Evolutionary conservation across 2,113 vertebrate species (phyloP).

Genomic region (Pontoporia blainvillei): DNA sequence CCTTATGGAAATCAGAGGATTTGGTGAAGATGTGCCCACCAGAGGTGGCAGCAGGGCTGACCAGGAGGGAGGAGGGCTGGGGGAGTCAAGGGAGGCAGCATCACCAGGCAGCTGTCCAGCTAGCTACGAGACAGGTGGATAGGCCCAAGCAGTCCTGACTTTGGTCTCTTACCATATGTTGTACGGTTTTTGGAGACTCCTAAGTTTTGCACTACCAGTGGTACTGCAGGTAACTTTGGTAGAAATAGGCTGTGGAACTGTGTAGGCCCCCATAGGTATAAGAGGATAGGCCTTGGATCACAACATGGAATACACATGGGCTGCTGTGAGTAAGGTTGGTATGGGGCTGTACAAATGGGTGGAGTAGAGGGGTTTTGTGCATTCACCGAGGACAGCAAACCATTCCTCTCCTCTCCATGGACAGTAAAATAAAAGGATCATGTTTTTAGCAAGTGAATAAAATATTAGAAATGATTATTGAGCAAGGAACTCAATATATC

Average conservation of each 20-base stretch:
- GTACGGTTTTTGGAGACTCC: neutral
- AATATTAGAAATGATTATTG: neutral
- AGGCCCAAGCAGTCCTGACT: slow-evolving; percentile 80
- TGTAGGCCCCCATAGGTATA: rapidly evolving
- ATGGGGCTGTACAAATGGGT: rapidly evolving
- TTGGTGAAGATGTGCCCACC: neutral
- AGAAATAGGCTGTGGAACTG: neutral
- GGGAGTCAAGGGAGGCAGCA: slow-evolving; percentile 85
- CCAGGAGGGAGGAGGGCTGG: neutral
- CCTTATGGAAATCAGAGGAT: slow-evolving; percentile 61
- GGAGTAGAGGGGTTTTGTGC: neutral
- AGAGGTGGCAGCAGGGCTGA: slow-evolving; percentile 22
- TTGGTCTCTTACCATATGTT: slow-evolving; percentile 86
- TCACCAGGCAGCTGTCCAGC: slow-evolving; percentile 87
- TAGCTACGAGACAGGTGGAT: slow-evolving; percentile 85
- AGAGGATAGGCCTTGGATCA: neutral
- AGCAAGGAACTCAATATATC: neutral
- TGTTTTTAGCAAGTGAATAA: neutral
- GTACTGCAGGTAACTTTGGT: neutral
- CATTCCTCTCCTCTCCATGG: neutral
- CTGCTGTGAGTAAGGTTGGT: neutral
- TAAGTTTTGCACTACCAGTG: neutral
- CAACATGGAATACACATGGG: neutral
- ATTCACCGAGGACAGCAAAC: neutral
- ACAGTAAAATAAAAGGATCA: neutral